phyloP scores from a whole-genome alignment of 2,888 invertebrate species.

The Archips xylosteana region DNA sequence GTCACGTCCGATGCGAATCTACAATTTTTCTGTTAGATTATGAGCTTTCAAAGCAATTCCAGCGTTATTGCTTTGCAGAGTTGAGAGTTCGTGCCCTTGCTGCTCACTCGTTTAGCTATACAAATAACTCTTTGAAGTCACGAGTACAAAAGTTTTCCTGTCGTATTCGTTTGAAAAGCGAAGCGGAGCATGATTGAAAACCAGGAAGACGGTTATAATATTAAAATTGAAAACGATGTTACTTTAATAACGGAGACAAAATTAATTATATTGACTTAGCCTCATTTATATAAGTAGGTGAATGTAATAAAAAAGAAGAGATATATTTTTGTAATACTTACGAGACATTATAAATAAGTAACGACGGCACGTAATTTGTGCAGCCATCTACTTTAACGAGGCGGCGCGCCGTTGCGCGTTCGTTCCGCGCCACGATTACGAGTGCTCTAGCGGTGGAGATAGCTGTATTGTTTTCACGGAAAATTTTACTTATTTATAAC shows the following conservation, averaged over 20 bases:
- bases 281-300: neutral
- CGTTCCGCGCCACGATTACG: slow-evolving; percentile 47
- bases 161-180: neutral
- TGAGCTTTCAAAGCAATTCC: neutral
- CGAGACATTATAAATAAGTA: slow-evolving; percentile 44
- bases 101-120: slow-evolving; percentile 9
- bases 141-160: slow-evolving; percentile 24
- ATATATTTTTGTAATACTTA: slow-evolving; percentile 1
- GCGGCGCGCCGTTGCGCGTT: slow-evolving; percentile 19
- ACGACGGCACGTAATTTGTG: slow-evolving; percentile 52
- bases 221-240: slow-evolving; percentile 37
- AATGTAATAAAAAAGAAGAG: neutral
- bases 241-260: slow-evolving; percentile 25
- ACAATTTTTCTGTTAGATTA: neutral
- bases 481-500: slow-evolving; percentile 20
- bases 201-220: neutral
- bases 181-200: slow-evolving; percentile 1
- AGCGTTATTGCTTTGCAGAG: slow-evolving; percentile 1
- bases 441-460: slow-evolving; percentile 32
- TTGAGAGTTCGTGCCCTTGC: slow-evolving; percentile 5
- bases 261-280: neutral
- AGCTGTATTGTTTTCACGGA: slow-evolving; percentile 42
- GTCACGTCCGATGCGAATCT: slow-evolving; percentile 4
- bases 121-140: slow-evolving; percentile 12
- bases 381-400: slow-evolving; percentile 56